Percentiles rank a stretch among this genome's conserved stretches.
phyloP scores from a whole-genome alignment of 2,888 invertebrate genomes.

The Drosophila nigritarsus region DNA sequence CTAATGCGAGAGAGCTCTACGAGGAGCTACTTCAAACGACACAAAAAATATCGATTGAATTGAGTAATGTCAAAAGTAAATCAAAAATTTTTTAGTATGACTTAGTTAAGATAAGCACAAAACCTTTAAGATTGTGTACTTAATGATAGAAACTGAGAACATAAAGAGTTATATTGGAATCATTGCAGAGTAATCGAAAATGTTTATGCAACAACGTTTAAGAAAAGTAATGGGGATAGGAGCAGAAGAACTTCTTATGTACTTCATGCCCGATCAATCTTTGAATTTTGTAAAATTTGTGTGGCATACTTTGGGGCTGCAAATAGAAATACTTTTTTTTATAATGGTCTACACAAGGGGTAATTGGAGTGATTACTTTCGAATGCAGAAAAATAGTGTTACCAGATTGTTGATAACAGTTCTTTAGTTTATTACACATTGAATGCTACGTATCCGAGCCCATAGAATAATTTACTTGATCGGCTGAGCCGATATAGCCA shows the following conservation, averaged over 20 bases:
- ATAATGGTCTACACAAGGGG: neutral
- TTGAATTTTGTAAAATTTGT: neutral
- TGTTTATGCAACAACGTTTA: neutral
- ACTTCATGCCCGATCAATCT: neutral
- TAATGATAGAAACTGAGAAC: neutral
- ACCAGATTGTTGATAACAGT: too few species aligned
- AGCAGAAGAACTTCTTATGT: neutral
- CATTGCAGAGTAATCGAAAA: neutral
- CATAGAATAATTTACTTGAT: neutral
- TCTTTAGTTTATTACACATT: too few species aligned
- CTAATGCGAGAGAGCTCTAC: neutral
- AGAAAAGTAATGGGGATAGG: neutral
- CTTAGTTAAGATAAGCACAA: too few species aligned
- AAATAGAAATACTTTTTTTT: neutral
- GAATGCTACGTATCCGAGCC: neutral
- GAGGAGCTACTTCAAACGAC: too few species aligned
- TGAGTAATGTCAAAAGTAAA: neutral
- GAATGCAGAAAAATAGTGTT: too few species aligned
- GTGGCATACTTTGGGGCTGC: slow-evolving; percentile 22
- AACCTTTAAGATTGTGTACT: neutral
- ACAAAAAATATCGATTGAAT: neutral
- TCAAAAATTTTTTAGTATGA: too few species aligned
- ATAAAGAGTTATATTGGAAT: neutral
- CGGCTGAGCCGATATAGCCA: neutral
- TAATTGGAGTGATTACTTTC: neutral